Base-by-base conservation (phyloP, 2,797 vertebrate genomes). In the Phrynocephalus vlangalii region DNA sequence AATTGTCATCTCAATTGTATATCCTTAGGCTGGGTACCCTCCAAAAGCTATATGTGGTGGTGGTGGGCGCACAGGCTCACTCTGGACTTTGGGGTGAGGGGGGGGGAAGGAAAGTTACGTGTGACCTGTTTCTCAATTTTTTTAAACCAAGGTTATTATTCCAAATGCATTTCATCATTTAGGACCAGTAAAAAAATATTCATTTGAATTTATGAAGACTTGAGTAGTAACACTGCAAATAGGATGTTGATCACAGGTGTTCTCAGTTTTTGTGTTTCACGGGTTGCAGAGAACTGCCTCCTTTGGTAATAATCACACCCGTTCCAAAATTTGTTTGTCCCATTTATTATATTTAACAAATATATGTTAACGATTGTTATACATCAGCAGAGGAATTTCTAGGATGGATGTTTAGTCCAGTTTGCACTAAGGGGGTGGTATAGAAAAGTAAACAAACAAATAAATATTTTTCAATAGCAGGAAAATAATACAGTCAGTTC, bases 91-190 rank as follows among this genome's bases (percentile, higher is more conserved):
- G 60, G 60, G 20, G 60, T 44, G 38, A 3, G 38, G 38, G 38
- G 33, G 33, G 71, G 88, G 75, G 92, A 89, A 89, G 77, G 88
- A 88, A 91, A 95, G 89, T 89, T 91, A 90, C 84, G 28, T 48
- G 73, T 87, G 91, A 89, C 90, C 92, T 92, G 16, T 92, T 91
- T 78, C 60, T 26, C 88, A 88, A 75, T 77, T 79, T 89, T 82
- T 44, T 84, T 20, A 71, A 86, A 84, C 83, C 84, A 87, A 87
- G 86, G 82, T 18, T 18, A 85, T 91, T 90, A 90, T 93, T 79
- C 15, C 83, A 28, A 30, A 18, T 26, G 18, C 33, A 10, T 50
- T 50, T 6, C 38, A 76, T 5, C 24, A 52, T 79, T 84, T 88
- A 71, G 56, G 84, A 48, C 16, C 56, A 87, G 83, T 71, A 44